These are phyloP conservation scores for Elymnias hypermnestra DNA, from an alignment of 1,140 invertebrate species.

Conservation along the genomic window DNA sequence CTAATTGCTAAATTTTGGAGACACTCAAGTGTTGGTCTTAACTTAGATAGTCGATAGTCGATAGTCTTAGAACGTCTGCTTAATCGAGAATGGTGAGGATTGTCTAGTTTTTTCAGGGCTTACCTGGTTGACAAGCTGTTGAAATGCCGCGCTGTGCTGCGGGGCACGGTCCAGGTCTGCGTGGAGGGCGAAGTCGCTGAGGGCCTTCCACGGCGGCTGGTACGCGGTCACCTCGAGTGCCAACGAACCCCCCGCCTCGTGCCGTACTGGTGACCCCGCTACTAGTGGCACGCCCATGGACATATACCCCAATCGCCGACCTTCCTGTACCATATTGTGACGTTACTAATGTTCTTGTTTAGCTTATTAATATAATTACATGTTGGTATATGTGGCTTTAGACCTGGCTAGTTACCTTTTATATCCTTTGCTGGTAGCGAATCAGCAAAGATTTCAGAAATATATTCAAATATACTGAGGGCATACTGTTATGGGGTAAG, in stretches of 20 bases:
- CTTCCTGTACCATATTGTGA: constrained; percentile 77
- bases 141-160: constrained; percentile 92
- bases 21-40: too few relatives aligned
- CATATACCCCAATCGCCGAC: constrained; percentile 92
- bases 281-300: constrained; percentile 98
- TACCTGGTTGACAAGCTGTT: constrained; percentile 97
- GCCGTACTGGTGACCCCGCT: constrained; percentile 94
- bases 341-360: neutral
- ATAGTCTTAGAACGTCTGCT: too few relatives aligned
- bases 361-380: too few relatives aligned
- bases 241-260: constrained; percentile 92
- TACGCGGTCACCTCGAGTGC: constrained; percentile 92
- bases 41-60: too few relatives aligned
- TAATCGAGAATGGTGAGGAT: neutral
- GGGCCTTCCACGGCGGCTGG: constrained; percentile 97
- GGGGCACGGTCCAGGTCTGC: constrained; percentile 89
- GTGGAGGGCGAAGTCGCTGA: constrained; percentile 95
- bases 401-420: too few relatives aligned
- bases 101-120: constrained; percentile 15
- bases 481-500: too few relatives aligned
- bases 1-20: too few relatives aligned
- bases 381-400: too few relatives aligned
- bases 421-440: too few relatives aligned
- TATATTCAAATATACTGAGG: too few relatives aligned
- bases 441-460: too few relatives aligned